Evolutionary conservation across 2,888 invertebrate genomes (phyloP).

Genomic region (Drosophila nr. fundita): DNA sequence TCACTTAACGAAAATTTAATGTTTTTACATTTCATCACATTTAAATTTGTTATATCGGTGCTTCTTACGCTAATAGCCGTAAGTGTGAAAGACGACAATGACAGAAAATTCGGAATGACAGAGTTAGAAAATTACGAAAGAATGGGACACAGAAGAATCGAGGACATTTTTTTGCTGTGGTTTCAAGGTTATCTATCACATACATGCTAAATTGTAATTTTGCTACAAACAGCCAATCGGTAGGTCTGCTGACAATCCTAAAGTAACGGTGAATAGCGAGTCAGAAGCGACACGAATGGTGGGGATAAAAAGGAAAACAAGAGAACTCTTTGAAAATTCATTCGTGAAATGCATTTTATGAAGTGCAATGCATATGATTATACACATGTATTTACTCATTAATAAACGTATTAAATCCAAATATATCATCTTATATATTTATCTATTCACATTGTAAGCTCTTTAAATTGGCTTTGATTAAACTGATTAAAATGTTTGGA

Average conservation of each 20-base stretch:
- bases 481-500: not conserved
- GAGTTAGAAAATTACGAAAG: not conserved
- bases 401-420: not conserved
- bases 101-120: not conserved
- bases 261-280: not conserved
- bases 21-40: not conserved
- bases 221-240: not conserved
- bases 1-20: not conserved
- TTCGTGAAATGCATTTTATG: not conserved
- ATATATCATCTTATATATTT: not conserved
- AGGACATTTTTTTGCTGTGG: not conserved
- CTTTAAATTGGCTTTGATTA: not conserved
- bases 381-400: not conserved
- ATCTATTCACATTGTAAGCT: not conserved
- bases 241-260: not conserved
- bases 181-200: not conserved
- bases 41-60: not conserved
- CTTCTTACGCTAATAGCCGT: not conserved
- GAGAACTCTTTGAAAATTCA: not conserved
- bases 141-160: not conserved
- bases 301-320: not conserved
- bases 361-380: not conserved
- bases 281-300: not conserved
- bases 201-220: not conserved
- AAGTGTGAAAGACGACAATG: too few relatives aligned